Evolutionary conservation across 2,113 vertebrate genomes (phyloP).

Genomic region (Salvelinus namaycush): DNA sequence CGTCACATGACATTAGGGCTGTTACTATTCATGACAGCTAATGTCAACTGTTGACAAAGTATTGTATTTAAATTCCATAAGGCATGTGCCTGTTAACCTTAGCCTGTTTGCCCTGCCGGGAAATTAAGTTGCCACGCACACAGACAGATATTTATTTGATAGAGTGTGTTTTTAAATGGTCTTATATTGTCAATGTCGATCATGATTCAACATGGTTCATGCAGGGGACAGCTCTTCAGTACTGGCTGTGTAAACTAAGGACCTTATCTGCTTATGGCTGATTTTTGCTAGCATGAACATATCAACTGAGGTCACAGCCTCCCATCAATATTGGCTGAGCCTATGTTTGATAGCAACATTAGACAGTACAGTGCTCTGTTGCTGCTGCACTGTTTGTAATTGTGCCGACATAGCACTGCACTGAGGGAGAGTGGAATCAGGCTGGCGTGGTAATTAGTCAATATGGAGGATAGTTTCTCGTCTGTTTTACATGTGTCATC

Average conservation of each 20-base stretch:
- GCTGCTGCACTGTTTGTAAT: slow-evolving; percentile 47
- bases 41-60: neutral
- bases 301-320: slow-evolving; percentile 36
- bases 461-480: neutral
- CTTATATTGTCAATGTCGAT: slow-evolving; percentile 65
- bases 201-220: slow-evolving; percentile 65
- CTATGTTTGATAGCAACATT: slow-evolving; percentile 44
- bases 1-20: neutral
- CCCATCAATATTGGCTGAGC: slow-evolving; percentile 40
- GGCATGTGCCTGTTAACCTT: neutral
- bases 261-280: slow-evolving; percentile 32
- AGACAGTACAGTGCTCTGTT: slow-evolving; percentile 29
- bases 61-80: neutral
- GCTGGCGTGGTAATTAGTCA: neutral
- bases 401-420: slow-evolving; percentile 12
- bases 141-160: neutral
- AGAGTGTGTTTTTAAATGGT: slow-evolving; percentile 54
- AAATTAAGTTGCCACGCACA: neutral
- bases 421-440: slow-evolving; percentile 32
- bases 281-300: slow-evolving; percentile 41
- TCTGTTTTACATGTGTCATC: neutral
- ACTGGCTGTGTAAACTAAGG: slow-evolving; percentile 62
- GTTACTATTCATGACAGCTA: neutral
- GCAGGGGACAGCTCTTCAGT: slow-evolving; percentile 65
- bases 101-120: neutral